Evolutionary conservation across 2,888 invertebrate species (phyloP).

Genomic region (Ommatoiulus sabulosus): DNA sequence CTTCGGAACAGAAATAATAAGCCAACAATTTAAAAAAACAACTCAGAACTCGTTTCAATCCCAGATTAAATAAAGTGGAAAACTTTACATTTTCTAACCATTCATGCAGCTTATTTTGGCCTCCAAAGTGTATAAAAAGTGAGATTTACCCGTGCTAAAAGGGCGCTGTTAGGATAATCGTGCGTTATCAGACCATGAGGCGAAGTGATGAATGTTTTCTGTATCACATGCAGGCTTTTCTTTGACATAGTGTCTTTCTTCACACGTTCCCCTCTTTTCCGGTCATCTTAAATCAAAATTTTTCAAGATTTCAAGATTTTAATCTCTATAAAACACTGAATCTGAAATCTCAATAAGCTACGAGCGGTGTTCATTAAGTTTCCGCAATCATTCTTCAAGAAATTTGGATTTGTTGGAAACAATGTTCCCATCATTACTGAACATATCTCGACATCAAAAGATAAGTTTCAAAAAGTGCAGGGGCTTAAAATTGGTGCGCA

Average conservation of each 20-base stretch:
- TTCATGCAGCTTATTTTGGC: background rate
- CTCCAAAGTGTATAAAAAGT: background rate
- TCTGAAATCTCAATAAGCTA: background rate
- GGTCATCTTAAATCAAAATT: background rate
- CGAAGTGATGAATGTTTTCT: slow-evolving; percentile 46
- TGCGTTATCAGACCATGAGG: slow-evolving; percentile 16
- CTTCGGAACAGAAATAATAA: too few species aligned
- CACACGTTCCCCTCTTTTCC: slow-evolving; percentile 5
- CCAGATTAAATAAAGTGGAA: background rate
- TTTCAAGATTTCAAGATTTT: too few species aligned
- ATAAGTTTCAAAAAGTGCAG: too few species aligned
- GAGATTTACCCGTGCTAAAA: slow-evolving; percentile 42
- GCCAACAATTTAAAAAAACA: too few species aligned
- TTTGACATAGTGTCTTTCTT: slow-evolving; percentile 55
- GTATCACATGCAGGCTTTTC: slow-evolving; percentile 55
- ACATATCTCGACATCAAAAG: too few species aligned
- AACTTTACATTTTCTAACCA: background rate
- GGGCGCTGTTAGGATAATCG: slow-evolving; percentile 47
- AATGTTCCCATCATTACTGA: too few species aligned
- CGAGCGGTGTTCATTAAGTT: too few species aligned
- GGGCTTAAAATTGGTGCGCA: too few species aligned
- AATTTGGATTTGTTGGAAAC: too few species aligned
- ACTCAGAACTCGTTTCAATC: too few species aligned
- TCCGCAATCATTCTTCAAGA: too few species aligned
- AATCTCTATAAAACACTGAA: background rate